Percentiles rank a stretch among this genome's conserved stretches.
Evolutionary conservation across 2,113 vertebrate species (phyloP).

Genomic region (Potamarius usumacintae): DNA sequence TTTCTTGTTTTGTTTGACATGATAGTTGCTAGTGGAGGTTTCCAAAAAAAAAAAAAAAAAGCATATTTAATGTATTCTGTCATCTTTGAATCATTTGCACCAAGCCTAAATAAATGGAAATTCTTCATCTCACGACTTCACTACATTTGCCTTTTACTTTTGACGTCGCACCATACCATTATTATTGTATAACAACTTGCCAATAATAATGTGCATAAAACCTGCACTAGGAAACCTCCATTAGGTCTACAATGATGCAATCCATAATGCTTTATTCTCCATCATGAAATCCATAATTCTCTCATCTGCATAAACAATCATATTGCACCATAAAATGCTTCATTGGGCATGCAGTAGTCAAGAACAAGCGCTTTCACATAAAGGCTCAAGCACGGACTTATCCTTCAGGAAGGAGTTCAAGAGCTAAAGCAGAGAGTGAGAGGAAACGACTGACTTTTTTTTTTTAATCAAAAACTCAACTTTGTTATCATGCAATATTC

Average conservation of each 20-base stretch:
- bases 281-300: neutral
- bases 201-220: neutral
- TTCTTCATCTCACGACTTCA: slow-evolving; percentile 1
- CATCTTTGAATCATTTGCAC: slow-evolving; percentile 18
- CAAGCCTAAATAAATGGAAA: slow-evolving; percentile 42
- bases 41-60: slow-evolving; percentile 24
- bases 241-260: slow-evolving; percentile 32
- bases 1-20: slow-evolving; percentile 48
- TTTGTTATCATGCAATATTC: neutral
- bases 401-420: neutral
- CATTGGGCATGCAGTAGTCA: neutral
- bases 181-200: neutral
- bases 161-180: neutral
- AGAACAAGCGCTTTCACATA: neutral
- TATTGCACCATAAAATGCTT: neutral
- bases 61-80: slow-evolving; percentile 38
- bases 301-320: slow-evolving; percentile 30
- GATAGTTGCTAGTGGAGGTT: slow-evolving; percentile 57
- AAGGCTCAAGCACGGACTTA: neutral
- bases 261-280: slow-evolving; percentile 31
- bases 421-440: neutral
- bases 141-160: slow-evolving; percentile 1
- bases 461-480: neutral
- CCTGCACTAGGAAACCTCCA: slow-evolving; percentile 49
- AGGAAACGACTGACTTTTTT: neutral